These are phyloP conservation scores for Gobius niger DNA, from an alignment of 2,113 vertebrate species.

Conservation along the genomic window DNA sequence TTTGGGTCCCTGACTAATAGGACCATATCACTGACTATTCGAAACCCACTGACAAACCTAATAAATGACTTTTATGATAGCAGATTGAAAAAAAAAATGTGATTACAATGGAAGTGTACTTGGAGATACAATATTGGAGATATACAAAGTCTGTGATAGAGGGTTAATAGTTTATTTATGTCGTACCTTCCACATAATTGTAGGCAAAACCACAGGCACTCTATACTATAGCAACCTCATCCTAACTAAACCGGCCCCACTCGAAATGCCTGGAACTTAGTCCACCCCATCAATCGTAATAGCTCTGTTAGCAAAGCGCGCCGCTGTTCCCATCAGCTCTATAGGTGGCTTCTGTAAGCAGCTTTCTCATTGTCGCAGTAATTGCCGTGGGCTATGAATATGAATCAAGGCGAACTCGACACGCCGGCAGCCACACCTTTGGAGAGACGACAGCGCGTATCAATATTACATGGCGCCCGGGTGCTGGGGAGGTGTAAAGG, in stretches of 20 bases:
- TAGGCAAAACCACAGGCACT: background rate
- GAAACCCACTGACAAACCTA: no score
- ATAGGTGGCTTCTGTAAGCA: conserved; percentile 9
- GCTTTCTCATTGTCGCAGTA: conserved; percentile 21
- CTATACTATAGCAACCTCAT: conserved; percentile 51
- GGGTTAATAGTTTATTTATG: no score
- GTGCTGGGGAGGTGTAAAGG: conserved; percentile 1
- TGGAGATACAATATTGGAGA: no score
- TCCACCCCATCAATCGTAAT: conserved; percentile 27
- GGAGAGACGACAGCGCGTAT: conserved; percentile 11
- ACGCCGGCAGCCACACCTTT: conserved; percentile 15
- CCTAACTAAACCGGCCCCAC: background rate
- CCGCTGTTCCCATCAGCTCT: conserved; percentile 5
- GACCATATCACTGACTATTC: no score
- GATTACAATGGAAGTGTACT: no score
- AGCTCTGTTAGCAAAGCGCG: conserved; percentile 22
- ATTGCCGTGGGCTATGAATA: conserved; percentile 29
- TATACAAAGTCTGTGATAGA: no score
- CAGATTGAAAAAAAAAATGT: no score
- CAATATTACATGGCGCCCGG: background rate
- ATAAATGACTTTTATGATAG: no score
- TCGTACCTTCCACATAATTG: no score
- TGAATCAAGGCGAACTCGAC: conserved; percentile 26
- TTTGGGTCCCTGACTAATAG: no score
- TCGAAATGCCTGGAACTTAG: background rate